Base-by-base conservation (phyloP, 2,888 invertebrate species). In the Pristionchus maxplancki region DNA sequence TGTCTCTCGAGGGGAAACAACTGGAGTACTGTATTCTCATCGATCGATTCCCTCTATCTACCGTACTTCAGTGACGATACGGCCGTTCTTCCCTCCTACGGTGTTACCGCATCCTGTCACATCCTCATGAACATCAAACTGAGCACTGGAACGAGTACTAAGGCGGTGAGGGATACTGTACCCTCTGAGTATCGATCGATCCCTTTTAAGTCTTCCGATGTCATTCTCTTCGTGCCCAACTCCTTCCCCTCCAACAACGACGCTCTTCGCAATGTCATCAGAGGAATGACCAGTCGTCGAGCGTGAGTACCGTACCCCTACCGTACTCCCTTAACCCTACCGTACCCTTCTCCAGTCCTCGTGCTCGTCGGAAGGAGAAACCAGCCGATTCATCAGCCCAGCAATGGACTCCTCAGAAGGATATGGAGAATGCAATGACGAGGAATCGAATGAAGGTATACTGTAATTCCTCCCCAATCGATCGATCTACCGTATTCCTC, bases 361-460 rank as follows among this genome's bases (percentile, higher is more conserved):
- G 85, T 85, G 85, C 62, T 64, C 86, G 86, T 71, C 44, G 50
- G 31, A 87, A 48, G 71, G 71, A 67, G 71, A 67, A 53, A 50
- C 67, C 67, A 34, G 24, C 50, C 2, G 86, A 87, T 67, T 34
- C 48, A 24, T 20, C 44, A 4, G 50, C 86, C 15, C 71, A 71
- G 28, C 48, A 48, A 48, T 71, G 86, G 86, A 87, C 86, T 71
- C 86, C 86, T 31, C 71, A 67, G 50, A 87, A 87, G 50, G 86
- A 87, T 37, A 58, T 58, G 50, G 86, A 87, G 71, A 87, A 87
- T 71, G 86, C 67, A 5, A 34, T 87, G 67, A 87, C 86, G 24
- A 87, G 86, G n/a, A 87, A 87, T 87, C 44, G 86, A 58, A 87
- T 87, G 86, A 87, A 87, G 86, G 86, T 87, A 53, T 81, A 81